Percentiles rank a stretch among this genome's conserved stretches.
Evolutionary conservation across 2,888 invertebrate species (phyloP).

Genomic region (Dasysyrphus tricinctus): DNA sequence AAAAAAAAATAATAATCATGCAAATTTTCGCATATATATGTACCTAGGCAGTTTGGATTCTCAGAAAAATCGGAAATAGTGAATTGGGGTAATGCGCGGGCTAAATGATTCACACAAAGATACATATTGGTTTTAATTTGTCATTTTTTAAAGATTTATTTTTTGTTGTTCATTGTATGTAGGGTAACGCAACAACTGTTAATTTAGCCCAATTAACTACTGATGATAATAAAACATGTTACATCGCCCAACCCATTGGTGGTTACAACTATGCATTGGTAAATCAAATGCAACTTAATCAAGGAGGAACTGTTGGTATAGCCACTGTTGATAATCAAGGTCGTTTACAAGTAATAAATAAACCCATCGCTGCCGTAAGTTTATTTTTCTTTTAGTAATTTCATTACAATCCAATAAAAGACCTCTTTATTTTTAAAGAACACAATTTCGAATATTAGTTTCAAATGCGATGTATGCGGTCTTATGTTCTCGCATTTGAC

Average conservation of each 20-base stretch:
- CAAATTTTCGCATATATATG: too few relatives aligned
- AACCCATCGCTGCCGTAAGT: slow-evolving; percentile 82
- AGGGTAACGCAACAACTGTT: slow-evolving; percentile 86
- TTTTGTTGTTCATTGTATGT: slow-evolving; percentile 1
- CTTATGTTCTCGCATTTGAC: slow-evolving; percentile 93
- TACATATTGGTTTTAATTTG: too few relatives aligned
- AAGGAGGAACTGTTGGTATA: slow-evolving; percentile 85
- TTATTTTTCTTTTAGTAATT: not conserved
- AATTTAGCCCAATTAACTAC: slow-evolving; percentile 87
- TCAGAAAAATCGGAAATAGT: too few relatives aligned
- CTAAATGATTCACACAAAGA: too few relatives aligned
- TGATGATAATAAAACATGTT: slow-evolving; percentile 89
- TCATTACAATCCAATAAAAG: not conserved
- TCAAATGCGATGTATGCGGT: slow-evolving; percentile 94
- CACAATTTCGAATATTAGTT: slow-evolving; percentile 91
- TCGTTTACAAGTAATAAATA: slow-evolving; percentile 83
- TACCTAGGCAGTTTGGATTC: too few relatives aligned
- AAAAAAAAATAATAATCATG: too few relatives aligned
- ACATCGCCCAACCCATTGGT: slow-evolving; percentile 90
- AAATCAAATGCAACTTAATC: slow-evolving; percentile 92
- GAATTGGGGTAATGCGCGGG: too few relatives aligned
- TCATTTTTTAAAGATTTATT: not conserved
- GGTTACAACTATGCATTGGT: slow-evolving; percentile 91
- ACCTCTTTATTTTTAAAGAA: slow-evolving; percentile 83
- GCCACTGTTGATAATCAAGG: slow-evolving; percentile 83